Evolutionary conservation across 2,113 vertebrate species (phyloP).

Genomic region (Genyomyrus donnyi): DNA sequence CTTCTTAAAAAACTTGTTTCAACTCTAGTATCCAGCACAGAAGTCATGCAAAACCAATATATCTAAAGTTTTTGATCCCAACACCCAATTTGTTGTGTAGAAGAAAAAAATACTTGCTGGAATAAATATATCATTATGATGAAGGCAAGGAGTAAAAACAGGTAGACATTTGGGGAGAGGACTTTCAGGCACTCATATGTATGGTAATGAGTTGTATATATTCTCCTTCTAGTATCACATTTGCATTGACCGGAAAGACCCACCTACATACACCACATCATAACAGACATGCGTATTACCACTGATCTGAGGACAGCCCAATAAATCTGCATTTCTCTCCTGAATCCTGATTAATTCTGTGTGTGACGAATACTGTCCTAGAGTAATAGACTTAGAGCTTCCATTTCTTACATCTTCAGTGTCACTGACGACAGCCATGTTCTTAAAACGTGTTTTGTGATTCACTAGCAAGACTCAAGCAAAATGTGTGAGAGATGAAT

Average conservation of each 20-base stretch:
- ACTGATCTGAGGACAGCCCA: not conserved
- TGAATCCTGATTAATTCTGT: not conserved
- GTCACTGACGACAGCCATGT: constrained; percentile 4
- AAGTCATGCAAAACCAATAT: not conserved
- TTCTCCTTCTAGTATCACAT: not conserved
- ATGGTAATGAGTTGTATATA: not conserved
- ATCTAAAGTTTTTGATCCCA: not conserved
- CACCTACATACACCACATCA: not conserved
- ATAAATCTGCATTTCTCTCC: not conserved
- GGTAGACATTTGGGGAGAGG: not conserved
- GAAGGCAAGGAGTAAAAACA: not conserved
- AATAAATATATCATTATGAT: not conserved
- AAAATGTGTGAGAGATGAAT: not conserved
- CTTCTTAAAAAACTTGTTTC: not conserved
- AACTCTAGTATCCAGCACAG: not conserved
- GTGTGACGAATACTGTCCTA: not conserved
- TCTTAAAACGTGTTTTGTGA: not conserved
- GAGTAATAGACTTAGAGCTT: not conserved
- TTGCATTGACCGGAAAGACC: not conserved
- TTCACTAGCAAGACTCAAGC: not conserved
- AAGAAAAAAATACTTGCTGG: not conserved
- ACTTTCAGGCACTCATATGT: not conserved
- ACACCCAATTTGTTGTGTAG: not conserved
- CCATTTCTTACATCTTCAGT: not conserved
- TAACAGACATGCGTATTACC: not conserved